Evolutionary conservation across 2,113 vertebrate genomes (phyloP).

Genomic region (Prionailurus bengalensis): DNA sequence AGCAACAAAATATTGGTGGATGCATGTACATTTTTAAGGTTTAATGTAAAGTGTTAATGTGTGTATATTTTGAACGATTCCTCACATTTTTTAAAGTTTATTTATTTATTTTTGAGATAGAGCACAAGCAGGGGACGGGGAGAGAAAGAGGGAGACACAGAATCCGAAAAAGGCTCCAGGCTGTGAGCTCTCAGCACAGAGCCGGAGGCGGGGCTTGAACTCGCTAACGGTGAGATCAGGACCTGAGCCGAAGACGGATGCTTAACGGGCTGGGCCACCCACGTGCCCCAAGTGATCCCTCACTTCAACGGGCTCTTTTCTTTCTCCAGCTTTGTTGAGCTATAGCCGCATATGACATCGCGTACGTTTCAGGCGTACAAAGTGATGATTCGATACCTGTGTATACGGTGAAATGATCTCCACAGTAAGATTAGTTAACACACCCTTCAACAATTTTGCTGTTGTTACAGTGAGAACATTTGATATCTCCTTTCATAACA

Average conservation of each 20-base stretch:
- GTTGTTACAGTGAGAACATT: neutral
- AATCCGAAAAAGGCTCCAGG: no score
- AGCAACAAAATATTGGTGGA: neutral
- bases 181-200: neutral
- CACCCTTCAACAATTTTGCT: neutral
- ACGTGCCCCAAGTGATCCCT: neutral
- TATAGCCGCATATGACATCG: neutral
- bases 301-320: neutral
- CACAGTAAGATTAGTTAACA: neutral
- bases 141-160: no score
- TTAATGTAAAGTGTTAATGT: neutral
- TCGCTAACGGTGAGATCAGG: no score
- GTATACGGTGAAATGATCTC: neutral
- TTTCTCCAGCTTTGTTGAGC: neutral
- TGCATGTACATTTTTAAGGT: neutral
- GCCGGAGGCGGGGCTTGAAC: neutral
- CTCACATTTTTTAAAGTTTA: neutral
- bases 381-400: neutral
- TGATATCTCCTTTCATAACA: neutral
- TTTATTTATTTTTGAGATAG: no score
- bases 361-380: neutral
- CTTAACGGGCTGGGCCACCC: neutral
- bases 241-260: neutral
- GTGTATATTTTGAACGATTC: neutral
- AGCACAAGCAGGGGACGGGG: no score